Percentiles rank a stretch among this genome's conserved stretches.
Conservation (phyloP, 2,113 vertebrate genomes). For the Craseonycteris thonglongyai region DNA sequence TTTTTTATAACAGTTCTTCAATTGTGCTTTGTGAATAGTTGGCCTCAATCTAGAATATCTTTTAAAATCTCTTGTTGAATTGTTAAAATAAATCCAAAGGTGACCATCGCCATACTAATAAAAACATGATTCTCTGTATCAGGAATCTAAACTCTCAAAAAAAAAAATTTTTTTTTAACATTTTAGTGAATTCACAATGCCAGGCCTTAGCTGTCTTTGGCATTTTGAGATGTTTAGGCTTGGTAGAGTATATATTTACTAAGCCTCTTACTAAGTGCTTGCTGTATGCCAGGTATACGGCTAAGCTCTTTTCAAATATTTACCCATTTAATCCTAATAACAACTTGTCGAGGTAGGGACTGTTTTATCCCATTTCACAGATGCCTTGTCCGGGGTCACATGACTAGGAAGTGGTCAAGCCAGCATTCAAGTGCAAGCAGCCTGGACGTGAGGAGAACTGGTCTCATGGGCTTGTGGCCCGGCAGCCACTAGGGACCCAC, state of each 20-base stretch:
- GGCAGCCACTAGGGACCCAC: accelerated
- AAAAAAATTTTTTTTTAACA: background rate
- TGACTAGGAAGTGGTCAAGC: background rate
- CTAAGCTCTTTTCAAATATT: background rate
- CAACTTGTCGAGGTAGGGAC: background rate
- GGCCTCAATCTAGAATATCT: slow-evolving; percentile 38
- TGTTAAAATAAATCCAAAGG: slow-evolving; percentile 62
- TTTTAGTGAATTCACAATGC: background rate
- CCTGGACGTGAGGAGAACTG: background rate
- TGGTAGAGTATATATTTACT: background rate
- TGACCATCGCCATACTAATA: slow-evolving; percentile 48
- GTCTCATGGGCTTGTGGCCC: background rate
- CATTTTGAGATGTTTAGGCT: slow-evolving; percentile 8
- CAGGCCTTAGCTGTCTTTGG: background rate
- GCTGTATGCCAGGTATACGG: background rate
- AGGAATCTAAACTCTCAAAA: slow-evolving; percentile 48
- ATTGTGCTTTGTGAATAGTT: slow-evolving; percentile 38
- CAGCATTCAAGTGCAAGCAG: background rate
- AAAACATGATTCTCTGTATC: slow-evolving; percentile 32
- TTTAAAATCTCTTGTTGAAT: slow-evolving; percentile 15
- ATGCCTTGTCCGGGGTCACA: background rate
- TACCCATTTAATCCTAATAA: background rate
- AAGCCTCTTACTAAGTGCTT: background rate
- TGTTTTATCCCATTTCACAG: background rate
- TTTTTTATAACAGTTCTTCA: slow-evolving; percentile 68